Base-by-base conservation (phyloP, 1,140 invertebrate species). In the Acromyrmex echinatior region DNA sequence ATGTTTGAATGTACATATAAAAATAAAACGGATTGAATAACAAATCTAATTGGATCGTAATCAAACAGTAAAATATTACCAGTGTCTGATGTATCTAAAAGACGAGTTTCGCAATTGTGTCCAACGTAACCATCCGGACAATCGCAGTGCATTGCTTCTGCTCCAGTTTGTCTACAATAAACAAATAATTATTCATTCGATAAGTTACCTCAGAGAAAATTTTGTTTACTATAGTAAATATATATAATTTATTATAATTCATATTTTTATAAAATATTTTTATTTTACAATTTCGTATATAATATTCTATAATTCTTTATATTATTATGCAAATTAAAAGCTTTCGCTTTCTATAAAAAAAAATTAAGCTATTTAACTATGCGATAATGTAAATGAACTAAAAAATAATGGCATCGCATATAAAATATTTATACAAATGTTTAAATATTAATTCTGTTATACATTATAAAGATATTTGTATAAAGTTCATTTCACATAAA, bases 141-240 rank as follows among this genome's bases (percentile, higher is more conserved):
- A 87, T 96, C 96, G 90, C 97, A 97, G 86, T 96, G 96, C 60
- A 97, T 96, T 14, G 97, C 97, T 77, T 96, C 96, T 21, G 97
- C 97, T 16, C 97, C 97, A 92, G 97, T 96, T 94, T 97, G 97
- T 93, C 97, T 97, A 95, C 39, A 95, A 96, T 93, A 88, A 92
- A 66, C 2, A 71, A 16, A 2, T n/a, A 28, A 16, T 58, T 80
- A 71, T 25, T 81, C 1, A 71, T 35, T 39, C 28, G 2, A 7
- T 25, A 25, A 66, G 2, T n/a, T 39, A 16, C 0, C 0, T 70
- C 3, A n/a, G 18, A 18, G 7, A 25, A 16, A 39, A 16, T 2
- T 49, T 21, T 70, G 16, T 3, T 16, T 14, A 74, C n/a, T 35
- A 35, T 35, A 53, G 4, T 53, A 53, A 31, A 73, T 51, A 68